Conservation (phyloP, 2,888 invertebrate species). For the Sussaba pulchella region DNA sequence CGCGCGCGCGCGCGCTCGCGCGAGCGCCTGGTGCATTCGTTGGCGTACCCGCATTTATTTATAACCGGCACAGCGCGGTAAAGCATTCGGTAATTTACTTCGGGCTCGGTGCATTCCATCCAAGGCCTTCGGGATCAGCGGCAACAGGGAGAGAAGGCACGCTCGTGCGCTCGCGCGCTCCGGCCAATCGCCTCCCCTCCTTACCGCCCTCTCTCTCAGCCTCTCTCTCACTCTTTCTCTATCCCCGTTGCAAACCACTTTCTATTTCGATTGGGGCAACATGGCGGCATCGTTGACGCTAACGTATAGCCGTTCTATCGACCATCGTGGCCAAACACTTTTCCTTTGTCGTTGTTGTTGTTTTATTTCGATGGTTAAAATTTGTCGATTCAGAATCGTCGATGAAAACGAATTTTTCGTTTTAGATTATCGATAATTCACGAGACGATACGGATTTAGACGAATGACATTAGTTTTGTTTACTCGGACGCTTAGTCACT, state of each 20-base stretch:
- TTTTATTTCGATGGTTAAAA: background rate
- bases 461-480: background rate
- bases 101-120: conserved; percentile 77
- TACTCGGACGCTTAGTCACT: background rate
- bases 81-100: conserved; percentile 77
- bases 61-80: conserved; percentile 44
- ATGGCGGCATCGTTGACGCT: conserved; percentile 60
- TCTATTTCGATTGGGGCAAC: conserved; percentile 76
- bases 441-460: background rate
- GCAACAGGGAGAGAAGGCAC: conserved; percentile 4
- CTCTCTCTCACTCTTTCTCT: conserved; percentile 33
- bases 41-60: conserved; percentile 63
- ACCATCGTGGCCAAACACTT: conserved; percentile 4
- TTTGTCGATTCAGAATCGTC: conserved; percentile 7
- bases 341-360: background rate
- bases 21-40: conserved; percentile 10
- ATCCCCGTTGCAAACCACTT: conserved; percentile 71
- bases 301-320: conserved; percentile 24
- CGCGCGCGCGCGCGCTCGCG: conserved; percentile 31
- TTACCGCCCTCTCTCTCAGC: too few species aligned
- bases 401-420: conserved; percentile 6
- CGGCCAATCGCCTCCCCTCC: conserved; percentile 59
- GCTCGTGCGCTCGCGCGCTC: conserved; percentile 60
- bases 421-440: conserved; percentile 3
- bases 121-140: conserved; percentile 74